Percentiles rank a stretch among this genome's conserved stretches.
phyloP scores from a whole-genome alignment of 64 coral and sea anemone genomes.

The Stichodactyla helianthus region DNA sequence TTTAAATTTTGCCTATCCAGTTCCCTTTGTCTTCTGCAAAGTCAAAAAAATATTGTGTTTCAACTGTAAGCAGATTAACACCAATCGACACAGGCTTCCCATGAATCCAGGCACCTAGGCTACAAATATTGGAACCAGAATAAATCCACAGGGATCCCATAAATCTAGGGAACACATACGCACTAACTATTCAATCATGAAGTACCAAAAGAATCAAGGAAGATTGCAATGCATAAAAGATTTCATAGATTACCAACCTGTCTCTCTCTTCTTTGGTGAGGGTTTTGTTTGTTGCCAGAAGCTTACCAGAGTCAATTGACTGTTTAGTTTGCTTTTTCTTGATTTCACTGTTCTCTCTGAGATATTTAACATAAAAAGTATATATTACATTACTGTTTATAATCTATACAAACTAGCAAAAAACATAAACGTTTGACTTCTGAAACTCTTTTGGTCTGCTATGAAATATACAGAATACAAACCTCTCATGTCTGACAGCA shows the following conservation, averaged over 20 bases:
- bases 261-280: slow-evolving; percentile 79
- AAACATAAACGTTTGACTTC: background rate
- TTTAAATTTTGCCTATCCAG: slow-evolving; percentile 66
- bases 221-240: background rate
- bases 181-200: too few species aligned
- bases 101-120: background rate
- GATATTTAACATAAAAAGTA: background rate
- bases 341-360: slow-evolving; percentile 70
- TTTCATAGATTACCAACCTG: slow-evolving; percentile 15
- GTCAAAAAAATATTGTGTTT: background rate
- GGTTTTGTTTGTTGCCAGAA: slow-evolving; percentile 50
- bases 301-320: slow-evolving; percentile 63
- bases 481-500: slow-evolving; percentile 74
- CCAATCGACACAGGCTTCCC: background rate
- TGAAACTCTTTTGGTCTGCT: background rate
- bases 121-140: background rate
- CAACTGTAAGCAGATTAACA: background rate
- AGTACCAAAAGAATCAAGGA: background rate
- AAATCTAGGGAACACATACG: too few species aligned
- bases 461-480: background rate
- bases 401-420: background rate
- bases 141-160: background rate
- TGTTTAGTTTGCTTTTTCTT: slow-evolving; percentile 79
- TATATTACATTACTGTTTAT: background rate
- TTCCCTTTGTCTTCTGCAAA: slow-evolving; percentile 56